Base-by-base conservation (phyloP, 2,888 invertebrate genomes). In the Lasioglossum calceatum region DNA sequence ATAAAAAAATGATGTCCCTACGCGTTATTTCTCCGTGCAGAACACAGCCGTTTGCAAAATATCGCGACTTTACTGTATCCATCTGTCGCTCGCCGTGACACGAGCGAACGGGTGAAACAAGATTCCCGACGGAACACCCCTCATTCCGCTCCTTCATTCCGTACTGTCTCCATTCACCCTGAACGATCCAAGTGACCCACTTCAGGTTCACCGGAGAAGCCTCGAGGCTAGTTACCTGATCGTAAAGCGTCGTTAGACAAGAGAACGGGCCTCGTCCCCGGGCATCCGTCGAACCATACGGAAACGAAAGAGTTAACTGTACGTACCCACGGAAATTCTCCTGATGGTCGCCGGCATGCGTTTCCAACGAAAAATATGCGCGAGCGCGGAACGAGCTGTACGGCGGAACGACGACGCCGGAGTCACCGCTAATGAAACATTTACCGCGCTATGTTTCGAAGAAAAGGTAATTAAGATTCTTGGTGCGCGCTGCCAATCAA, bases 291-390 rank as follows among this genome's bases (percentile, higher is more conserved):
- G 71, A 75, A 76, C 64, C 76, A 50, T 27, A 61, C 67, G 80
- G 85, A 71, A 84, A 84, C 75, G 80, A 86, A 77, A 67, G 78
- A 84, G 72, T 58, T 84, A 86, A 84, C 84, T 81, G 81, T 84
- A 81, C 73, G 42, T 61, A 32, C 16, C 27, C n/a, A 16, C 27
- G 12, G 75, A 79, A 70, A 74, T 54, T 75, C 50, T 32, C 77
- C 10, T 47, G 32, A n/a, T 47, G 44, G 47, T 44, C 76, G 67
- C 32, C 32, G n/a, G 44, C 72, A 47, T 61, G 79, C 42, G 44
- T 32, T 12, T 19, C 10, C 23, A 39, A 27, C 36, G 72, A 70
- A 78, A 86, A 86, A 67, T 79, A 27, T 73, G 27, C 36, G 10
- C n/a, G 16, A 10, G n/a, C 61, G 47, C 64, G 72, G 47, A 50